These are phyloP conservation scores for Porites lobata DNA, from an alignment of 92 coral and sea anemone species.

Conservation along the genomic window DNA sequence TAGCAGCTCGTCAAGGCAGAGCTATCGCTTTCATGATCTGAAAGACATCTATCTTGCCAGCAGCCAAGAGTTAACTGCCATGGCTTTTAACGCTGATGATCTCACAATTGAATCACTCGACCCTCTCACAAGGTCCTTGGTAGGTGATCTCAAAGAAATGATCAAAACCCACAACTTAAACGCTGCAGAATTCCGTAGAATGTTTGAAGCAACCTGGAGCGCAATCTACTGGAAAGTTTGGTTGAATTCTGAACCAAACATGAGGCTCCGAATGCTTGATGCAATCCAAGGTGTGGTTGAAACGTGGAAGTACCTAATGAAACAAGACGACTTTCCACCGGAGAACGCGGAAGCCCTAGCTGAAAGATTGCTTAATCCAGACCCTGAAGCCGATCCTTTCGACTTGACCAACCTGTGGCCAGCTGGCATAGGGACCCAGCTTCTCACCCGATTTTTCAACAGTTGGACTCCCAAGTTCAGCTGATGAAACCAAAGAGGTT, in stretches of 20 bases:
- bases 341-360: conserved; percentile 1
- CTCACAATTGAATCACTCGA: not conserved
- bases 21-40: not conserved
- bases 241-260: conserved; percentile 1
- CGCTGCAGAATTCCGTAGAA: not conserved
- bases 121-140: not conserved
- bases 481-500: too few species aligned
- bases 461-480: not conserved
- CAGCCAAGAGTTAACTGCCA: not conserved
- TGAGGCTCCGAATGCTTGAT: conserved; percentile 27
- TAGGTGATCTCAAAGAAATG: conserved; percentile 1
- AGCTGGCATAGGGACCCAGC: not conserved
- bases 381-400: conserved; percentile 14
- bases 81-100: conserved; percentile 12
- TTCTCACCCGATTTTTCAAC: not conserved
- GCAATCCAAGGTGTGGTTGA: conserved; percentile 19
- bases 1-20: not conserved
- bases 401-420: conserved; percentile 17
- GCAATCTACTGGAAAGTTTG: not conserved
- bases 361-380: conserved; percentile 4
- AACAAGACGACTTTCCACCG: conserved; percentile 9
- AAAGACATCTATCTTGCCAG: conserved; percentile 1
- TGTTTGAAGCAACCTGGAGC: not conserved
- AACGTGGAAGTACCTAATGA: not conserved
- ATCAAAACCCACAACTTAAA: not conserved